Percentiles rank a stretch among this genome's conserved stretches.
Evolutionary conservation across 2,113 vertebrate species (phyloP).

Genomic region (Nothoprocta pentlandii): DNA sequence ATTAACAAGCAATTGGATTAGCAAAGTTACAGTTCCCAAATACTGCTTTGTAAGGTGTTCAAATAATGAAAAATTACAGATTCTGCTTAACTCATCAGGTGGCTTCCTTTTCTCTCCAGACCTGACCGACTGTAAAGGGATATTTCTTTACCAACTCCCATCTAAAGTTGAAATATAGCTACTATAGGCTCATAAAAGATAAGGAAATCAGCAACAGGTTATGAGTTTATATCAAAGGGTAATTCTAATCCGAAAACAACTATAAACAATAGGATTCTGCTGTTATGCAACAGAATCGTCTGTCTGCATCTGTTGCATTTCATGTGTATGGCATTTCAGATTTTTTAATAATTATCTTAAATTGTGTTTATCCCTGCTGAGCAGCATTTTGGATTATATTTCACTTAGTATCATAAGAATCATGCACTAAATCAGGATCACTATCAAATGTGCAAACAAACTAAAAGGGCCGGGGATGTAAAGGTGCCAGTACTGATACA

Average conservation of each 20-base stretch:
- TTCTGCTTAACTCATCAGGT: background rate
- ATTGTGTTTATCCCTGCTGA: background rate
- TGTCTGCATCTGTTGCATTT: background rate
- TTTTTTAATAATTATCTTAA: background rate
- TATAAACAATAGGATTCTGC: background rate
- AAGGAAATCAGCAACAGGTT: background rate
- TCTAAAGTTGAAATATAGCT: background rate
- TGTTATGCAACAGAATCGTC: background rate
- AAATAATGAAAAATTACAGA: background rate
- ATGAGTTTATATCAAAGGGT: background rate
- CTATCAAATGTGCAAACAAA: background rate
- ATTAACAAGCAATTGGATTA: background rate
- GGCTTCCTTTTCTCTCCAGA: background rate
- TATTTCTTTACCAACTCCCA: background rate
- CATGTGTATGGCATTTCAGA: rapidly evolving
- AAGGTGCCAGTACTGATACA: background rate
- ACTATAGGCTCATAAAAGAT: background rate
- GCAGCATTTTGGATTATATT: background rate
- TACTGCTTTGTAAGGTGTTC: background rate
- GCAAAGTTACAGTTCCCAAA: background rate
- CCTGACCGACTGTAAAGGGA: background rate
- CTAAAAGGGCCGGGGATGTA: background rate
- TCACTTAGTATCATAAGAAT: background rate
- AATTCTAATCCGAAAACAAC: background rate
- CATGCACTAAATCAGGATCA: background rate